Percentiles rank a stretch among this genome's conserved stretches.
Conservation (phyloP, 1,140 invertebrate species). For the Danaus plexippus region DNA sequence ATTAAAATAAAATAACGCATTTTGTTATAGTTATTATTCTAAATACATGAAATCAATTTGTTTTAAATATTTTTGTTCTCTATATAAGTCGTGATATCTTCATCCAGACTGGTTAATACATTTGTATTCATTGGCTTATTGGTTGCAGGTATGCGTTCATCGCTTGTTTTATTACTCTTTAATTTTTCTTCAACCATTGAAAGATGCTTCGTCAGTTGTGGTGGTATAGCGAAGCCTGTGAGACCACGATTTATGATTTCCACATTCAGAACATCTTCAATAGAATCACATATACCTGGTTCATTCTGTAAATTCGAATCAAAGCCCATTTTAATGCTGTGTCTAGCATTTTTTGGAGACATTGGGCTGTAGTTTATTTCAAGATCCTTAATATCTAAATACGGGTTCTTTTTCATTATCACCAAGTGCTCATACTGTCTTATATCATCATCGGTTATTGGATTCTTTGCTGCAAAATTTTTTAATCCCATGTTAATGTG, state of each 20-base stretch:
- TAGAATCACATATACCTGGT: slow-evolving; percentile 35
- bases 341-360: slow-evolving; percentile 35
- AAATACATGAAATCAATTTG: not conserved
- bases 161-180: slow-evolving; percentile 14
- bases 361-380: slow-evolving; percentile 44
- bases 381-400: slow-evolving; percentile 51
- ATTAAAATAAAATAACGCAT: too few relatives aligned
- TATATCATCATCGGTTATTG: slow-evolving; percentile 40
- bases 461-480: slow-evolving; percentile 22
- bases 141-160: slow-evolving; percentile 4
- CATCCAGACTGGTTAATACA: slow-evolving; percentile 21
- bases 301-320: slow-evolving; percentile 28
- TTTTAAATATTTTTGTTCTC: slow-evolving; percentile 10
- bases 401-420: slow-evolving; percentile 63
- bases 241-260: slow-evolving; percentile 57
- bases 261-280: slow-evolving; percentile 43
- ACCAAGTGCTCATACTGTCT: slow-evolving; percentile 52
- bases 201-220: slow-evolving; percentile 24
- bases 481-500: slow-evolving; percentile 20
- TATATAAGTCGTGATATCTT: slow-evolving; percentile 24
- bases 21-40: not conserved
- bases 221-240: slow-evolving; percentile 51
- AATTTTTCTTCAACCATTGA: slow-evolving; percentile 19
- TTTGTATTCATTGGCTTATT: slow-evolving; percentile 19
- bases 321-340: slow-evolving; percentile 31